These are phyloP conservation scores for Antrozous pallidus DNA, from an alignment of 2,797 vertebrate genomes.

Conservation along the genomic window DNA sequence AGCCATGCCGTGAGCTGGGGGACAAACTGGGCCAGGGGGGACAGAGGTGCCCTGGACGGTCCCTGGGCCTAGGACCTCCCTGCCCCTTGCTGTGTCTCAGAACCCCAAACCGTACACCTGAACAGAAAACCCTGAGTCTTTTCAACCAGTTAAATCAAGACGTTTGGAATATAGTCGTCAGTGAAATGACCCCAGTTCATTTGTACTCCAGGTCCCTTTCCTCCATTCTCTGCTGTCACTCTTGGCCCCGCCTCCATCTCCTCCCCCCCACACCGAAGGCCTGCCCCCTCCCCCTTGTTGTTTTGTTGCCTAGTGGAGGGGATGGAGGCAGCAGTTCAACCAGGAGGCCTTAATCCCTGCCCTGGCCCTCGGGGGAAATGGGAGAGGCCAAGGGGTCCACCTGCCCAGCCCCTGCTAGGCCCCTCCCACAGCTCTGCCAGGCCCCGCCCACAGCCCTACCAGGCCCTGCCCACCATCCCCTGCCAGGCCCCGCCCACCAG, in stretches of 20 bases:
- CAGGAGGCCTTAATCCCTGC: neutral
- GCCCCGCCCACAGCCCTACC: no score
- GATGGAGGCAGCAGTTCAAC: neutral
- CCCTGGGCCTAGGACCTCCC: rapidly evolving
- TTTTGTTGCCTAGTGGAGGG: no score
- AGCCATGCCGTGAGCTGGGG: neutral
- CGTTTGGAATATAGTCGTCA: rapidly evolving
- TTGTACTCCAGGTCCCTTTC: rapidly evolving
- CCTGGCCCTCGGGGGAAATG: no score
- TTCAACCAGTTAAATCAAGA: neutral
- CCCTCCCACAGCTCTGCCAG: no score
- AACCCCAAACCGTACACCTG: rapidly evolving
- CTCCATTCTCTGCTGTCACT: neutral
- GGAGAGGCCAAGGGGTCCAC: no score
- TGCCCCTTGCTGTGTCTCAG: neutral
- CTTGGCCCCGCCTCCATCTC: no score
- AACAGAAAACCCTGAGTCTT: neutral
- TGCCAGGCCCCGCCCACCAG: no score
- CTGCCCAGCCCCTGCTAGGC: neutral
- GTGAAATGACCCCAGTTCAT: rapidly evolving
- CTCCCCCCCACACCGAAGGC: neutral
- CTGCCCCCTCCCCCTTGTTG: no score
- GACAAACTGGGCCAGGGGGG: no score
- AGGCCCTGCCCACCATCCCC: no score
- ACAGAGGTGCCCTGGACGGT: rapidly evolving